Conservation (phyloP, 1,140 invertebrate species). For the Portunus trituberculatus region DNA sequence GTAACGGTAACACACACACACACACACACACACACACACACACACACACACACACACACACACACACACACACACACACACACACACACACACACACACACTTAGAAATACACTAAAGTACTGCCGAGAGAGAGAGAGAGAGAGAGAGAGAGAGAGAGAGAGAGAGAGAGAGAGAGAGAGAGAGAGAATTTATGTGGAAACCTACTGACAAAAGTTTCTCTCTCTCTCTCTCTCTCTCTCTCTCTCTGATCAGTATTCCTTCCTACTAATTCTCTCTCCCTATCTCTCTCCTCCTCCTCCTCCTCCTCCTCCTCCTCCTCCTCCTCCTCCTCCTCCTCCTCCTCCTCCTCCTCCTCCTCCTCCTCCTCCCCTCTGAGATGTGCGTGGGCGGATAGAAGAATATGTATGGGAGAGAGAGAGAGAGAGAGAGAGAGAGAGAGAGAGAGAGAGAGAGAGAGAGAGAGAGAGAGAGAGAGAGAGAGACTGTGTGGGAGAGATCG, state of each 20-base stretch:
- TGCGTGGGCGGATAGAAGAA: background rate
- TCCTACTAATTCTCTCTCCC: background rate
- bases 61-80: no score
- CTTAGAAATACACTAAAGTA: no score
- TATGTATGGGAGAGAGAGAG: no score
- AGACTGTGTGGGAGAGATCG: background rate
- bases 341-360: background rate
- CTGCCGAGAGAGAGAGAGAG: no score
- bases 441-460: conserved; percentile 18
- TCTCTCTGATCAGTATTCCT: background rate
- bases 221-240: conserved; percentile 50
- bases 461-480: conserved; percentile 20
- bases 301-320: background rate
- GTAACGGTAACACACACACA: background rate
- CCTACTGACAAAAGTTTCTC: background rate
- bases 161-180: background rate
- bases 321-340: background rate
- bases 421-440: background rate
- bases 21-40: no score
- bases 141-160: no score
- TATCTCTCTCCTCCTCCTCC: no score
- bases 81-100: no score
- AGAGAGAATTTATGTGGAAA: background rate
- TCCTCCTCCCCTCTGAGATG: conserved; percentile 36
- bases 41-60: no score